Evolutionary conservation across 2,797 vertebrate species (phyloP).

Genomic region (Rhabdomys pumilio): DNA sequence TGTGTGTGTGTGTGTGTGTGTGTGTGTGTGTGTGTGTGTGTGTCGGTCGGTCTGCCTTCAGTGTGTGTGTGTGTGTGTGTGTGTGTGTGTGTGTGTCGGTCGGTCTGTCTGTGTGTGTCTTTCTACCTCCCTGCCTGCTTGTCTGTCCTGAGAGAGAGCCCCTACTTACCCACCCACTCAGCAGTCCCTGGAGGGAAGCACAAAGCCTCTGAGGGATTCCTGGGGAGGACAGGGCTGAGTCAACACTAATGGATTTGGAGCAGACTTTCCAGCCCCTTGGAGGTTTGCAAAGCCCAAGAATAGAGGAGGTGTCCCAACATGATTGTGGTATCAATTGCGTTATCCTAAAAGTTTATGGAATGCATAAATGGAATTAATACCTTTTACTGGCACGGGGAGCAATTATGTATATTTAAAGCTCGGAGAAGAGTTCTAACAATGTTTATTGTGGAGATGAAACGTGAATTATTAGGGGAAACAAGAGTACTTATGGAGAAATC

Average conservation of each 20-base stretch:
- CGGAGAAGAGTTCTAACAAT: slow-evolving; percentile 58
- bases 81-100: fast-evolving
- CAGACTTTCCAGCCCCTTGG: slow-evolving; percentile 76
- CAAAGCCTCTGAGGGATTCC: slow-evolving; percentile 76
- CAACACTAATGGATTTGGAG: slow-evolving; percentile 83
- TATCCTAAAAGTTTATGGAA: slow-evolving; percentile 87
- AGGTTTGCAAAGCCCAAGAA: slow-evolving; percentile 62
- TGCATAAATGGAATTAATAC: slow-evolving; percentile 87
- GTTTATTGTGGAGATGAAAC: slow-evolving; percentile 40
- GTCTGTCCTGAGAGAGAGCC: neutral
- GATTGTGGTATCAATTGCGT: slow-evolving; percentile 87
- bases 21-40: neutral
- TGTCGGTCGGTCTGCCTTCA: neutral
- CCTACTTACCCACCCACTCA: neutral
- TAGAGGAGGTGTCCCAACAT: slow-evolving; percentile 87
- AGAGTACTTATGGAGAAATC: slow-evolving; percentile 60
- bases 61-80: neutral
- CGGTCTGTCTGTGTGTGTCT: no score
- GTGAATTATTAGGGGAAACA: slow-evolving; percentile 20
- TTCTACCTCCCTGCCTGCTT: neutral
- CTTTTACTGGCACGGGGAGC: slow-evolving; percentile 84
- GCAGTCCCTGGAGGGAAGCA: slow-evolving; percentile 18
- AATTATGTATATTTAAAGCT: slow-evolving; percentile 49
- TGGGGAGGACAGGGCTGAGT: slow-evolving; percentile 86
- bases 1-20: neutral